phyloP scores from a whole-genome alignment of 2,797 vertebrate genomes.

The Megaceryle alcyon region DNA sequence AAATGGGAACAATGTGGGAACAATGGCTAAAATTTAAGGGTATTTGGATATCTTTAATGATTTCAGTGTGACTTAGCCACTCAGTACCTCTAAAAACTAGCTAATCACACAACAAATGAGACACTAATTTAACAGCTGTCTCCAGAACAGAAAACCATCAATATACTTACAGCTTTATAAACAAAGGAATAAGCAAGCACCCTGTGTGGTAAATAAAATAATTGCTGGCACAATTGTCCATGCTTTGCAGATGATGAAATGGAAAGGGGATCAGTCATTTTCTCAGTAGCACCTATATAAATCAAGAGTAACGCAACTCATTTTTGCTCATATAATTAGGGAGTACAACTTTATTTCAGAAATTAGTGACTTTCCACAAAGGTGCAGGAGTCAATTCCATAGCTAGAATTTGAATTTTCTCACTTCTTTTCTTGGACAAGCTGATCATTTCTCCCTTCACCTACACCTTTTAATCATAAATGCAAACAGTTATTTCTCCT shows the following conservation, averaged over 20 bases:
- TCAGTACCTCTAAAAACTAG: neutral
- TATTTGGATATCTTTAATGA: constrained; percentile 9
- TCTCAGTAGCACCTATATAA: neutral
- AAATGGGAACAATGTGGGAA: neutral
- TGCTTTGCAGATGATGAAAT: neutral
- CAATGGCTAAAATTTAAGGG: neutral
- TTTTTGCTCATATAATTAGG: neutral
- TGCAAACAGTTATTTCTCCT: neutral
- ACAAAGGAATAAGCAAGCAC: neutral
- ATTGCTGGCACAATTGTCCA: neutral
- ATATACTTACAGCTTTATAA: neutral
- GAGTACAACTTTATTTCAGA: neutral
- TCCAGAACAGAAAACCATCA: neutral
- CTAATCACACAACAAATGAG: constrained; percentile 25
- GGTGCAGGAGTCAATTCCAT: neutral
- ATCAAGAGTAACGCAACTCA: neutral
- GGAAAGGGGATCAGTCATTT: neutral
- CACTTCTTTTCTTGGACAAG: neutral
- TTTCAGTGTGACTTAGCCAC: neutral
- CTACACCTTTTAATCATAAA: neutral
- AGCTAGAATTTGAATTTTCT: neutral
- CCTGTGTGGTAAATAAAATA: neutral
- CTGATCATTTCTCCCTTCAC: neutral
- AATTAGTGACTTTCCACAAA: neutral
- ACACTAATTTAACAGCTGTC: neutral